Conservation (phyloP, 2,888 invertebrate species). For the Apantesis nais region DNA sequence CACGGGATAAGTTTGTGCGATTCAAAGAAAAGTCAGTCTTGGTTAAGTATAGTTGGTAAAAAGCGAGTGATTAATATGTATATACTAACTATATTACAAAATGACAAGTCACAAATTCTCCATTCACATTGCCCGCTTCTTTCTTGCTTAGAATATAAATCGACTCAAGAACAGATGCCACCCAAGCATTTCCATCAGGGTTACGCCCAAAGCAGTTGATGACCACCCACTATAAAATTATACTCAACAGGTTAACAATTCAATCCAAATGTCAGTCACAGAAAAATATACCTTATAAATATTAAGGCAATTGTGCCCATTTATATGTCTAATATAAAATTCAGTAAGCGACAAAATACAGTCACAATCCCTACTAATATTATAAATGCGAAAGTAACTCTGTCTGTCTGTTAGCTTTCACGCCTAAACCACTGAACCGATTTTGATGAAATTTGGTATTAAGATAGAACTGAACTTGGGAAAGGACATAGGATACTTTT, state of each 20-base stretch:
- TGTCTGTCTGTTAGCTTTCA: too few relatives aligned
- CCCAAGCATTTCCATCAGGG: slow-evolving; percentile 27
- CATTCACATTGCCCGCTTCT: not conserved
- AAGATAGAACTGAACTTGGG: too few relatives aligned
- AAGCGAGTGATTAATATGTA: not conserved
- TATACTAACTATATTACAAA: not conserved
- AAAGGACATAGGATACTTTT: too few relatives aligned
- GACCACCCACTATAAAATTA: slow-evolving; percentile 34
- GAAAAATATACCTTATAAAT: not conserved
- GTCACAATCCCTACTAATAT: too few relatives aligned
- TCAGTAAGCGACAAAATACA: not conserved
- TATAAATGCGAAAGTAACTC: too few relatives aligned
- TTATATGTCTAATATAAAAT: not conserved
- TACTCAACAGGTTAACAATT: slow-evolving; percentile 10
- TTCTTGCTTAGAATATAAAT: slow-evolving; percentile 16
- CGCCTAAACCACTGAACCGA: too few relatives aligned
- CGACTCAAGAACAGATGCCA: slow-evolving; percentile 21
- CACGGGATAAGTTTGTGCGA: too few relatives aligned
- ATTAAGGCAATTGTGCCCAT: not conserved
- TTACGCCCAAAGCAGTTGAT: slow-evolving; percentile 35
- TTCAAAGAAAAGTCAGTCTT: too few relatives aligned
- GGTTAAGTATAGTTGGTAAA: not conserved
- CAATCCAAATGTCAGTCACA: not conserved
- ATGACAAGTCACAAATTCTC: not conserved
- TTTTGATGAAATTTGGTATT: too few relatives aligned